Evolutionary conservation across 2,888 invertebrate genomes (phyloP).

Genomic region (Watsonalla cultraria): DNA sequence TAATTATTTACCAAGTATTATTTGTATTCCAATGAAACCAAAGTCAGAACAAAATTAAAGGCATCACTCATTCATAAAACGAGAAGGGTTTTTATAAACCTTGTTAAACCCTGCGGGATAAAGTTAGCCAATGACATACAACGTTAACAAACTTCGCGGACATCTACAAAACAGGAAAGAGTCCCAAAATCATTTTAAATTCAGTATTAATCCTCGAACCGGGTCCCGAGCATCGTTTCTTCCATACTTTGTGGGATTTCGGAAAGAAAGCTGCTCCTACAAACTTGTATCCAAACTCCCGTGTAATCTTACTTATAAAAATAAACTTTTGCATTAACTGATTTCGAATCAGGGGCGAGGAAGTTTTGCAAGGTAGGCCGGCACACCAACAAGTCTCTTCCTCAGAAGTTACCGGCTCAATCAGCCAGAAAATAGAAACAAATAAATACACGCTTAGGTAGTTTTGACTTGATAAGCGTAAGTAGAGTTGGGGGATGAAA

Average conservation of each 20-base stretch:
- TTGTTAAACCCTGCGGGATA: slow-evolving; percentile 34
- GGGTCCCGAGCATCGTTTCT: slow-evolving; percentile 57
- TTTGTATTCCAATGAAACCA: too few relatives aligned
- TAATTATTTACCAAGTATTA: too few relatives aligned
- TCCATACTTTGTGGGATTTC: slow-evolving; percentile 72
- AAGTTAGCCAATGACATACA: slow-evolving; percentile 49
- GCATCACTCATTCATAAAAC: not conserved
- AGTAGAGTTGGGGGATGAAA: slow-evolving; percentile 58
- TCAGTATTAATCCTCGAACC: slow-evolving; percentile 71
- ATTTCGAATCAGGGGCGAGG: slow-evolving; percentile 70
- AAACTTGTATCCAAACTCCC: slow-evolving; percentile 69
- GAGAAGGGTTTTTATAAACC: slow-evolving; percentile 28
- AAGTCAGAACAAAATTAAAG: not conserved
- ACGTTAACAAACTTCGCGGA: slow-evolving; percentile 48
- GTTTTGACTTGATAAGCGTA: slow-evolving; percentile 73
- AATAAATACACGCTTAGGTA: slow-evolving; percentile 72
- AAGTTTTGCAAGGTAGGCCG: slow-evolving; percentile 64
- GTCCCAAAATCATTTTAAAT: slow-evolving; percentile 68
- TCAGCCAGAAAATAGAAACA: slow-evolving; percentile 73
- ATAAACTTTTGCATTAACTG: slow-evolving; percentile 80
- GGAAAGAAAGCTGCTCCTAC: slow-evolving; percentile 68
- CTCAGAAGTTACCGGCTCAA: slow-evolving; percentile 60
- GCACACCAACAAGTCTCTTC: slow-evolving; percentile 49
- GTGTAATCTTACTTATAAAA: slow-evolving; percentile 80
- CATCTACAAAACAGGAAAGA: slow-evolving; percentile 51